Evolutionary conservation across 2,797 vertebrate genomes (phyloP), one percentile per base, ranked within the genome.

Genomic region (Triplophysa bombifrons): DNA sequence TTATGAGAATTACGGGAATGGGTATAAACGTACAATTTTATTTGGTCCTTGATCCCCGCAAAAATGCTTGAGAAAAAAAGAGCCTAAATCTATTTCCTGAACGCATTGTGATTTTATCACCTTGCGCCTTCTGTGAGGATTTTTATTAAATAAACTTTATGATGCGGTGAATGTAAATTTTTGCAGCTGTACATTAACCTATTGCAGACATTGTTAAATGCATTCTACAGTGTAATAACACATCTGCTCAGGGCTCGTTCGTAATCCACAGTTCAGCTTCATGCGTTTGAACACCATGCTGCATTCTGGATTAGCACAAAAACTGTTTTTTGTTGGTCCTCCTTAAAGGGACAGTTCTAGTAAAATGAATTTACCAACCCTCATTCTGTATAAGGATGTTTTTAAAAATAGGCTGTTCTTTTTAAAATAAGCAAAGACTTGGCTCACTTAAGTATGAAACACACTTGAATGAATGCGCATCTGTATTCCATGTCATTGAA

Each of bases 151-250:
- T 34, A 64, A 64, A 65, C 63, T 65, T 65, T 65, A 65, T 41
- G 63, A 20, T 41, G 63, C 34, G 38, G 63, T 65, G 10, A 65
- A 41, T 65, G 34, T 65, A 65, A 41, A 65, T 65, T 20, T 65
- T 44, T 65, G 34, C 34, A 65, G 63, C 63, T 44, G 38, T n/a
- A 65, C 34, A 65, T 65, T 65, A 65, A n/a, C 63, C 63, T 65
- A 41, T 65, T 65, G 11, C 63, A 65, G 63, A 65, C 9, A 13
- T 65, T 65, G 34, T 41, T 65, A 41, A 41, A 20, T n/a, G 34
- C 34, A 41, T 65, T 13, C 63, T 12, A 20, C 63, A 44, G 63
- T 65, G 63, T 20, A 65, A 44, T 65, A 65, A 65, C 50, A 76
- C 65, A 68, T 68, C 74, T 58, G 74, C 17, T 68, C 8, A 13